Evolutionary conservation across 2,113 vertebrate species (phyloP).

Genomic region (Ictalurus punctatus): DNA sequence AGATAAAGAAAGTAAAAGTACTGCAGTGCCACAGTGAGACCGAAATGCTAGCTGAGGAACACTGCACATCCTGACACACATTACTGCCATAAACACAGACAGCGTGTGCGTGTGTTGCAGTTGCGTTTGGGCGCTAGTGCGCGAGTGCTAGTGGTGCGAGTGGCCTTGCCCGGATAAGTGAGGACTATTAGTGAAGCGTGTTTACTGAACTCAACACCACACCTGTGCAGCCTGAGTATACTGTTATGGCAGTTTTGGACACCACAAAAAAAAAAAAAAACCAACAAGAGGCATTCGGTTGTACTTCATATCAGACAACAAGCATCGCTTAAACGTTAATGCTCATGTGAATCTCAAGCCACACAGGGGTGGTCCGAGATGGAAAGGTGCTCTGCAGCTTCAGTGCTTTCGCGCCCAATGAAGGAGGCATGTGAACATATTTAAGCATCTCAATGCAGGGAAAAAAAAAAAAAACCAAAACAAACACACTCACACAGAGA

Average conservation of each 20-base stretch:
- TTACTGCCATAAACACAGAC: neutral
- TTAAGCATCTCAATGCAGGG: constrained; percentile 36
- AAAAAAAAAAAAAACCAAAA: constrained; percentile 12
- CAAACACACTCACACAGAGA: neutral
- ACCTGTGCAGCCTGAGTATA: constrained; percentile 55
- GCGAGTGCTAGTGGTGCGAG: constrained; percentile 12
- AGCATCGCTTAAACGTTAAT: constrained; percentile 33
- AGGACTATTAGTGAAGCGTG: constrained; percentile 32
- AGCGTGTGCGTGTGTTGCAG: neutral
- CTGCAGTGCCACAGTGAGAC: constrained; percentile 19
- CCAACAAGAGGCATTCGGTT: neutral
- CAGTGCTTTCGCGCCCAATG: constrained; percentile 38
- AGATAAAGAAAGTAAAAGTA: neutral
- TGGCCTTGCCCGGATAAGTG: neutral
- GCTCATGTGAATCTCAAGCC: constrained; percentile 51
- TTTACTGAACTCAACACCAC: constrained; percentile 44
- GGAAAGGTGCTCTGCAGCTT: constrained; percentile 38
- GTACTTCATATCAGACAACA: constrained; percentile 11
- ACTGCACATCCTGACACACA: neutral
- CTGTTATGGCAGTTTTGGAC: constrained; percentile 56
- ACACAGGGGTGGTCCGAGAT: constrained; percentile 30
- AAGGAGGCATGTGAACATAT: constrained; percentile 47
- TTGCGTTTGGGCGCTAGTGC: neutral
- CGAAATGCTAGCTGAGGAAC: constrained; percentile 8
- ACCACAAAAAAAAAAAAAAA: constrained; percentile 4